Conservation (phyloP, 1,140 invertebrate genomes). For the Procambarus virginalis region DNA sequence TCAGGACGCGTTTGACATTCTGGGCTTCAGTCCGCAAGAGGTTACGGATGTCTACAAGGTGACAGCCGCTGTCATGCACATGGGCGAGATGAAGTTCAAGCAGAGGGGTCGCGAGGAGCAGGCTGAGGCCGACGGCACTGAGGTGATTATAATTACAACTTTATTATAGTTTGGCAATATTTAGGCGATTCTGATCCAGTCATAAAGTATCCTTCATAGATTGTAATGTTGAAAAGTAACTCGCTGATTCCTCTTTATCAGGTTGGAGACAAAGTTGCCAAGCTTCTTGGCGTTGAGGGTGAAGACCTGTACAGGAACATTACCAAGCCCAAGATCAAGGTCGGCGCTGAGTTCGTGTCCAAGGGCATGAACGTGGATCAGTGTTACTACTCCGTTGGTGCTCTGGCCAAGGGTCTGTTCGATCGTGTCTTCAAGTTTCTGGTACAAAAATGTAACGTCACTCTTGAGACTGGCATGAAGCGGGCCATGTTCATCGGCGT, state of each 20-base stretch:
- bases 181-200: not conserved
- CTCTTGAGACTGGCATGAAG: slow-evolving; percentile 22
- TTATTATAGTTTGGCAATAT: not conserved
- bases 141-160: not conserved
- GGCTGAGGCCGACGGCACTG: slow-evolving; percentile 73
- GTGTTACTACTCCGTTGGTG: slow-evolving; percentile 11
- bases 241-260: slow-evolving; percentile 7
- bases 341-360: slow-evolving; percentile 36
- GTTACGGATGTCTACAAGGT: slow-evolving; percentile 97
- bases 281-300: slow-evolving; percentile 17
- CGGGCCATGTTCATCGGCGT: slow-evolving; percentile 22
- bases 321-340: slow-evolving; percentile 45
- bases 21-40: slow-evolving; percentile 96
- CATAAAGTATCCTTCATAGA: not conserved
- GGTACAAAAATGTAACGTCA: slow-evolving; percentile 6
- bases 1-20: slow-evolving; percentile 97
- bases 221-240: not conserved
- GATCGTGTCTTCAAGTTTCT: slow-evolving; percentile 8
- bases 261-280: slow-evolving; percentile 1
- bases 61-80: slow-evolving; percentile 97
- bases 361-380: slow-evolving; percentile 34
- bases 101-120: slow-evolving; percentile 45
- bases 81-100: slow-evolving; percentile 93
- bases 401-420: slow-evolving; percentile 37
- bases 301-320: slow-evolving; percentile 32